Evolutionary conservation across 2,888 invertebrate genomes (phyloP).

Genomic region (Noctua fimbriata): DNA sequence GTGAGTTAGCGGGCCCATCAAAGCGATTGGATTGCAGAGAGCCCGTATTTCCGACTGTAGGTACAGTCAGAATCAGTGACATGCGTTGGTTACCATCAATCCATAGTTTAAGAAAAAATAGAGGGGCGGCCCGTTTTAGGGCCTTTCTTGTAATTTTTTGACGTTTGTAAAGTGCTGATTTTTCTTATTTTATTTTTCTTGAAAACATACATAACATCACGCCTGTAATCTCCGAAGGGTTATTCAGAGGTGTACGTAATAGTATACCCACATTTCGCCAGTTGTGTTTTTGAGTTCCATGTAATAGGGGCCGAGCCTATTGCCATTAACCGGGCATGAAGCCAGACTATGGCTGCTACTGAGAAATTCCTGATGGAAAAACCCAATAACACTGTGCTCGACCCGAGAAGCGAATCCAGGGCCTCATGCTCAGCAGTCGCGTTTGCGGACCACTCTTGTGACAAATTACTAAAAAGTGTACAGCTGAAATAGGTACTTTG

Average conservation of each 20-base stretch:
- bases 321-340: too few relatives aligned
- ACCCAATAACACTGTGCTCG: too few relatives aligned
- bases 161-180: neutral
- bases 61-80: neutral
- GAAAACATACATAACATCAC: neutral
- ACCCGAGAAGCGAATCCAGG: too few relatives aligned
- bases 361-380: too few relatives aligned
- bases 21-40: slow-evolving; percentile 35
- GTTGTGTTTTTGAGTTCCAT: too few relatives aligned
- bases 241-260: too few relatives aligned
- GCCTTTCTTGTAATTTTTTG: neutral
- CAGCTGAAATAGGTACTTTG: neutral
- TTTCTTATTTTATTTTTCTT: neutral
- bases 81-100: neutral
- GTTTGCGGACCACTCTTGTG: neutral
- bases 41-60: neutral
- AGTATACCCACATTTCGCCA: too few relatives aligned
- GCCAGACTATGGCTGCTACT: too few relatives aligned
- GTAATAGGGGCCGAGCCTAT: too few relatives aligned
- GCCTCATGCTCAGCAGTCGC: too few relatives aligned
- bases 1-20: slow-evolving; percentile 18
- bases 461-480: neutral
- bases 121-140: too few relatives aligned
- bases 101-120: neutral
- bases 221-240: too few relatives aligned